A percentile compares a stretch with the other conserved stretches of the same genome.
These are phyloP conservation scores for Tipula vernalis DNA, from an alignment of 2,888 invertebrate species.

Conservation along the genomic window DNA sequence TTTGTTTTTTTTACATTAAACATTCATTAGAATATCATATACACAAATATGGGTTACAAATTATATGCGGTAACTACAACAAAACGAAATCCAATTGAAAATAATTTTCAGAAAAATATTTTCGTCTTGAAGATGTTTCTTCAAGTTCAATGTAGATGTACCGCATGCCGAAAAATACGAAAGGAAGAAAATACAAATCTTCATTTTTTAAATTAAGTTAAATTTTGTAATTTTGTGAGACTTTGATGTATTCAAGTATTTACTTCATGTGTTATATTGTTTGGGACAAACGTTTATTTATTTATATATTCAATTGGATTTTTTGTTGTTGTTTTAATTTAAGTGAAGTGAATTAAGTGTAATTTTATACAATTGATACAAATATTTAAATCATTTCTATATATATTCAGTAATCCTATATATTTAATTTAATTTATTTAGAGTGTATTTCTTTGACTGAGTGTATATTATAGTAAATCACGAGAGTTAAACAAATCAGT, in stretches of 20 bases:
- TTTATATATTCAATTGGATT: neutral
- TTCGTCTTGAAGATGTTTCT: neutral
- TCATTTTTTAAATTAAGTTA: neutral
- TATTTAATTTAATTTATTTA: neutral
- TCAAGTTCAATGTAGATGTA: neutral
- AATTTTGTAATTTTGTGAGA: neutral
- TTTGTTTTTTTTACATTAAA: too few relatives aligned
- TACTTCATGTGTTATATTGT: neutral
- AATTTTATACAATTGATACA: neutral
- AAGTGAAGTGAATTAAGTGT: neutral
- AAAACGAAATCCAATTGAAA: neutral
- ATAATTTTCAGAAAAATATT: neutral
- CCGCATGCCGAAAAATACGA: neutral
- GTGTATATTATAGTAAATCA: too few relatives aligned
- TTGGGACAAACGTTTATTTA: neutral
- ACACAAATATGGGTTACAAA: neutral
- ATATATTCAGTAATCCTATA: neutral
- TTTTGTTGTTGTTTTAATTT: neutral
- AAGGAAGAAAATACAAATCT: neutral
- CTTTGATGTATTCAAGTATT: neutral
- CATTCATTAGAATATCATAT: neutral
- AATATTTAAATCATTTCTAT: neutral
- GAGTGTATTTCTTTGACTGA: neutral
- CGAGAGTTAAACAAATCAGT: too few relatives aligned
- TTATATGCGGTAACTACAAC: neutral